Evolutionary conservation across 2,888 invertebrate species (phyloP), one percentile per base, ranked within the genome.

Genomic region (Leucophenga maculata): DNA sequence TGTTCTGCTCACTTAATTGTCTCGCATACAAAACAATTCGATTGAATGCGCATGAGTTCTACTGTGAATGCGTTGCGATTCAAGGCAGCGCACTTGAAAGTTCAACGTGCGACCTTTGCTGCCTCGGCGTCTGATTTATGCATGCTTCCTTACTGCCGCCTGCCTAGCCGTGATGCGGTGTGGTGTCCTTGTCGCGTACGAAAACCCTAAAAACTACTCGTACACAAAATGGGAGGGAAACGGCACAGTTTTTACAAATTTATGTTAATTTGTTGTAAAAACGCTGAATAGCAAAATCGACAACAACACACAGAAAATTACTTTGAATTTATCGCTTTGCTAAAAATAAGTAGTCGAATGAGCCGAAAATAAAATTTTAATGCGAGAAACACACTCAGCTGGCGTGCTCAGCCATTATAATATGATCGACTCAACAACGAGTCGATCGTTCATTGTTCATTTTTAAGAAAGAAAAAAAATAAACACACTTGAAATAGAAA

Each of bases 31-130:
- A 39, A 39, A 39, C 39, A 39, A 11, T 39, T 39, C 39, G 39
- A 39, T 39, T 39, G 8, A 39, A 39, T 39, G 39, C 39, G 39
- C 3, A 39, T 39, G 3, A 3, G 8, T 39, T 39, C 8, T 39
- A 39, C 39, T 39, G 39, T n/a, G 50, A 6, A 50, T 50, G 50
- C 50, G 50, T 6, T 50, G 1, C 57, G n/a, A 32, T 16, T 64
- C 62, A 64, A 64, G 62, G 62, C 48, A 64, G n/a, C 55, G 22
- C 22, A 20, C 31, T 26, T 59, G 59, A 31, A 26, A 20, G 62
- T 64, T 64, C 62, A 64, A 64, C 20, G 62, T 46, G 62, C 62
- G 62, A 64, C 62, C 62, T 64, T 64, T 64, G 62, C 22, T n/a
- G 48, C 13, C 8, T 13, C 22, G 11, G 46, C 62, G 2, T 11